Base-by-base conservation (phyloP, 2,113 vertebrate species). In the Chlamydotis undulata region DNA sequence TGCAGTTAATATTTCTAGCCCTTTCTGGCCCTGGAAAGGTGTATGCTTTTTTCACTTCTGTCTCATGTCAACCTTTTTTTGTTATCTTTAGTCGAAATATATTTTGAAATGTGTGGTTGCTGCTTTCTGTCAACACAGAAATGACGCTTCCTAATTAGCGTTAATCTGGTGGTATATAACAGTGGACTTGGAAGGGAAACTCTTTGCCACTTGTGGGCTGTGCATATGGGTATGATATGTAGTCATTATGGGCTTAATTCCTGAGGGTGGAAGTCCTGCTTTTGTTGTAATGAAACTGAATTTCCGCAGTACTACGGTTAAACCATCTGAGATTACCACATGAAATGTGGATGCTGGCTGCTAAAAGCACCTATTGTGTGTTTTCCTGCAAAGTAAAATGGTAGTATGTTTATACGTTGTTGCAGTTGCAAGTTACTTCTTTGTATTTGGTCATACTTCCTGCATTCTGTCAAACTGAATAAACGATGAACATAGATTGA, bases 151-250 rank as follows among this genome's bases (percentile, higher is more conserved):
- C 8, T 49, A 10, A 25, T 56, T 68, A 43, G 14, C 9, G 4
- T 88, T 74, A 23, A 25, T 47, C 21, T 86, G 31, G 10, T 83
- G 23, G 2, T 61, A 5, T 35, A 2, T 21, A 17, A 8, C 15
- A 43, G 14, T 24, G 26, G 26, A 2, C 14, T 28, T 65, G n/a
- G 56, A 68, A 74, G 6, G 39, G 19, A 55, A 49, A 5, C 14
- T 13, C 25, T 50, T 35, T 37, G 25, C 16, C 14, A 1, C 9
- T 64, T 3, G 2, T 35, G 33, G 41, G 10, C 22, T 45, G 6
- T 47, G 18, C 7, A 3, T 41, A 1, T 39, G 15, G 39, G 4
- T 71, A 12, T 1, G 0, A n/a, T 70, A 22, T 9, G 6, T 26
- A 21, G 78, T 59, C 11, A 5, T 55, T 71, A 39, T 11, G 8